A percentile compares a stretch with the other conserved stretches of the same genome.
These are phyloP conservation scores for Podarcis cretensis DNA, from an alignment of 2,113 vertebrate species.

Conservation along the genomic window DNA sequence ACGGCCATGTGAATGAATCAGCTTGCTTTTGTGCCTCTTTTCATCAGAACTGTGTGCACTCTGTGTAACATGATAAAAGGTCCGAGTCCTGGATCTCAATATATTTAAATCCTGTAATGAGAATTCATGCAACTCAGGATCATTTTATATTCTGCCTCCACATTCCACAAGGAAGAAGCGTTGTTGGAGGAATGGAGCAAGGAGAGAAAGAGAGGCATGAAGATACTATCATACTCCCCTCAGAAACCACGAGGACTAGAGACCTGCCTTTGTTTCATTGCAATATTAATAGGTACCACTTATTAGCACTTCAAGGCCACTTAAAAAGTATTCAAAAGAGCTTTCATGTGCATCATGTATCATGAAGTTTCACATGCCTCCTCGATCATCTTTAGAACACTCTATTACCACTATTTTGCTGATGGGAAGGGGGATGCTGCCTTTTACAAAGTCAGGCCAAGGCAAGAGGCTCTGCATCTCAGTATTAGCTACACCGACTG, in stretches of 20 bases:
- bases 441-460: too few relatives aligned
- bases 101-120: neutral
- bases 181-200: neutral
- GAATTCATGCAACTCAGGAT: neutral
- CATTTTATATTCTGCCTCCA: neutral
- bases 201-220: too few relatives aligned
- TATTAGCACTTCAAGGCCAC: neutral
- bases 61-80: neutral
- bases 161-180: neutral
- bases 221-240: neutral
- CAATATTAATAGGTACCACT: neutral
- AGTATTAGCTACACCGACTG: too few relatives aligned
- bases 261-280: neutral
- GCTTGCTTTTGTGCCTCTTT: neutral
- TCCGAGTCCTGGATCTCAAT: neutral
- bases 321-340: neutral
- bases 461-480: too few relatives aligned
- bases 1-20: constrained; percentile 35
- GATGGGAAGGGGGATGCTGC: too few relatives aligned
- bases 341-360: neutral
- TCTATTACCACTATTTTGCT: neutral
- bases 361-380: neutral
- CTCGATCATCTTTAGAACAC: neutral
- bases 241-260: neutral
- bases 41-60: neutral